Evolutionary conservation across 2,113 vertebrate genomes (phyloP).

Genomic region (Lepus europaeus): DNA sequence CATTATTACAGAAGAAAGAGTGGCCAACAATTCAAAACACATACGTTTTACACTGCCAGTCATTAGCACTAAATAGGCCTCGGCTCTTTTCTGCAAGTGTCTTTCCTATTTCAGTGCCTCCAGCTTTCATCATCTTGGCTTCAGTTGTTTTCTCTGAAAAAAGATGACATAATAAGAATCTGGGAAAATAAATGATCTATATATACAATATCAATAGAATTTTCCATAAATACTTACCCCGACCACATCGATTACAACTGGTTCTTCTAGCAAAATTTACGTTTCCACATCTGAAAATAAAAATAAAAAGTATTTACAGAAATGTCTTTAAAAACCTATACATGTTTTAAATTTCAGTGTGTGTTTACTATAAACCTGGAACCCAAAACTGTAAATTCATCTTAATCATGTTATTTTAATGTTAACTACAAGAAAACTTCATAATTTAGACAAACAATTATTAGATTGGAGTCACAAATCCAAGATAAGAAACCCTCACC

Average conservation of each 20-base stretch:
- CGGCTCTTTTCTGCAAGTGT: slow-evolving; percentile 98
- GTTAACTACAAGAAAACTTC: background rate
- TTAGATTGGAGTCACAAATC: background rate
- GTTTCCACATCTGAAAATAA: slow-evolving; percentile 93
- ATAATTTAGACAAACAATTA: background rate
- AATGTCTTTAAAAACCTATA: background rate
- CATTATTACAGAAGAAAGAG: background rate
- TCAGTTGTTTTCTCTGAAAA: slow-evolving; percentile 97
- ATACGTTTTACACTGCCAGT: slow-evolving; percentile 99
- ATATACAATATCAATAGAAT: background rate
- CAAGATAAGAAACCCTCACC: background rate
- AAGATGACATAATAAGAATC: slow-evolving; percentile 25
- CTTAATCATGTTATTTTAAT: background rate
- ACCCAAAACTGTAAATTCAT: background rate
- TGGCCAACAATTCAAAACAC: slow-evolving; percentile 64
- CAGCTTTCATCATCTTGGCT: slow-evolving; percentile 99
- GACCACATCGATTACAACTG: slow-evolving; percentile 97
- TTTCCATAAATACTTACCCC: slow-evolving; percentile 88
- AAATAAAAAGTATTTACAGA: slow-evolving; percentile 20
- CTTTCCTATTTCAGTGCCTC: slow-evolving; percentile 98
- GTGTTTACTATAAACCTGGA: background rate
- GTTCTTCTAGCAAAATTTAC: slow-evolving; percentile 98
- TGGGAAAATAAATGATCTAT: background rate
- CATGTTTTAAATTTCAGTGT: background rate
- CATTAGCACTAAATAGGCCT: slow-evolving; percentile 98